Base-by-base conservation (phyloP, 2,797 vertebrate genomes). In the Craterocephalus amniculus region DNA sequence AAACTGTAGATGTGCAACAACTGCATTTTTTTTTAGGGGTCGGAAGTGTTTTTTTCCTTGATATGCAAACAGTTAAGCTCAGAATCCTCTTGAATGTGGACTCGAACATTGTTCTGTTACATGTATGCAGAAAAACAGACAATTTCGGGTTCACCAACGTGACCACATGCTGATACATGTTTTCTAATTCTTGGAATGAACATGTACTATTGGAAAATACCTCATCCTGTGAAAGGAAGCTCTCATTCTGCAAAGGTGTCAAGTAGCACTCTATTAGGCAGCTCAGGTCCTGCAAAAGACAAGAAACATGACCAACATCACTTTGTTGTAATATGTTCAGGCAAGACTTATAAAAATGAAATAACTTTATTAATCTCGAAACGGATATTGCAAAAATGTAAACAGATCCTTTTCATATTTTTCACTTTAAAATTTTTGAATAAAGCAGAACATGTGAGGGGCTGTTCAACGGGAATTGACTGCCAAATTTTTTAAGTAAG, bases 211-310 rank as follows among this genome's bases (percentile, higher is more conserved):
- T 11, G 20, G 34, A 58, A 63, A 49, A 7, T 90, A 99, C 98
- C 96, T 99, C 98, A 89, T 99, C 97, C 70, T 96, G 96, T 16
- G 96, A 95, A 16, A 99, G 96, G 84, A 99, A 98, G 2, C 94
- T 95, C 81, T 99, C 96, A 63, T 97, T 96, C 68, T 98, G 97
- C 66, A 99, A 88, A 65, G 98, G 97, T 67, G 95, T 96, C 80
- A 97, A 86, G 84, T 98, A 99, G 86, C 95, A 91, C 84, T 99
- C 97, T 86, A 99, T 99, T 14, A 99, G 94, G 87, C 94, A 97
- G 76, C 94, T 96, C 75, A 99, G 89, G 86, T 99, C 98, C 98
- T 99, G 83, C 26, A 87, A 85, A 56, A 40, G 4, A 73, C 24
- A 11, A 49, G 18, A n/a, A 63, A 43, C 2, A 36, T 22, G 9